Conservation (phyloP, 2,888 invertebrate genomes). For the Entomobrya proxima region DNA sequence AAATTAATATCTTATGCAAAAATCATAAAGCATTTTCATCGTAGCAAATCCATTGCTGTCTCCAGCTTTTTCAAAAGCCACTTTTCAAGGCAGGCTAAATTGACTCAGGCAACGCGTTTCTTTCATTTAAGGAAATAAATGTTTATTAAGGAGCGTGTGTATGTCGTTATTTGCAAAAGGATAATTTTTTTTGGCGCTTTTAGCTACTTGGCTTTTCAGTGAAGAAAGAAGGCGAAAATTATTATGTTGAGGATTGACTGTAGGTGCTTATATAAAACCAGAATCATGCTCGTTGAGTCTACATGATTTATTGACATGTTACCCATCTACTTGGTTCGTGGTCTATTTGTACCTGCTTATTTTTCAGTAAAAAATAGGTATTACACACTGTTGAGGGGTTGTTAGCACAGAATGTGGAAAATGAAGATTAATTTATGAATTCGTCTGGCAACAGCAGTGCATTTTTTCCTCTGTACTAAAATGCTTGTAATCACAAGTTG, state of each 20-base stretch:
- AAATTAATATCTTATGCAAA: not conserved
- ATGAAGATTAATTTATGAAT: not conserved
- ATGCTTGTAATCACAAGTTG: not conserved
- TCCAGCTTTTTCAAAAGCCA: not conserved
- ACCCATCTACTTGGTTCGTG: not conserved
- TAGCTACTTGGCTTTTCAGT: constrained; percentile 24
- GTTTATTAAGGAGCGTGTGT: constrained; percentile 28
- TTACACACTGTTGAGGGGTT: not conserved
- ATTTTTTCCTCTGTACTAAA: not conserved
- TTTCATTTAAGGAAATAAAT: constrained; percentile 22
- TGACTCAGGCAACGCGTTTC: not conserved
- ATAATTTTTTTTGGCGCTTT: constrained; percentile 32
- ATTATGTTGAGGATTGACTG: not conserved
- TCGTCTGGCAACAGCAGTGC: not conserved
- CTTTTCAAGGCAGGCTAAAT: not conserved
- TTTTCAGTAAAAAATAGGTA: not conserved
- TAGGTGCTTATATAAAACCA: not conserved
- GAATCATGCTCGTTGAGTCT: not conserved
- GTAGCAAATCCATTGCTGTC: constrained; percentile 13
- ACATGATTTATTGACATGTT: constrained; percentile 23
- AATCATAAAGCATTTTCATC: too few relatives aligned
- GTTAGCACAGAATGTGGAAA: not conserved
- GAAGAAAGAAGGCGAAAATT: not conserved
- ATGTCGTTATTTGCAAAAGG: not conserved
- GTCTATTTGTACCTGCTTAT: constrained; percentile 22